Base-by-base conservation (phyloP, 2,888 invertebrate species). In the Steinernema scapterisci region DNA sequence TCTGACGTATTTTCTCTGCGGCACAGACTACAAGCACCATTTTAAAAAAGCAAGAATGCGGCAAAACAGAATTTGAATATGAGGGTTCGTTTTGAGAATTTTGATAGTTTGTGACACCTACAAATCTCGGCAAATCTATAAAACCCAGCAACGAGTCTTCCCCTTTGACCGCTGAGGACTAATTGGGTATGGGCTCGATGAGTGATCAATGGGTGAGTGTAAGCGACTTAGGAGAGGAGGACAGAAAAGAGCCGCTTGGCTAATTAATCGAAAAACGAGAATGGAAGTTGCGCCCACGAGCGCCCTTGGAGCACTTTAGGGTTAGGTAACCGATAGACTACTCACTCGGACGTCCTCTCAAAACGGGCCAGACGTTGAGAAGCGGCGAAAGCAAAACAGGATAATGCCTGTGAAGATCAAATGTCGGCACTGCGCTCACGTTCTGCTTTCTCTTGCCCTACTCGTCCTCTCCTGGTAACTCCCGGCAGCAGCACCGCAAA, bases 301-400 rank as follows among this genome's bases (percentile, higher is more conserved):
- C 3, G 19, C 5, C 48, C 9, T 13, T 27, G n/a, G 31, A 63
- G 16, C 25, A 25, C 54, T 54, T 11, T 23, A 23, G 23, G 11
- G 16, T 19, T 54, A 11, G 13, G 54, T 63, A 16, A 38, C 38
- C 38, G 27, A 27, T 25, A 13, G 25, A 23, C 19, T 63, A 54
- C 5, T 54, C 27, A 16, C 13, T 6, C 13, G 16, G 63, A 23
- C 3, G 3, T 11, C 7, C 21, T 31, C 25, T 63, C 16, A 25
- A 16, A 16, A 25, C 27, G 27, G 63, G 63, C 27, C 31, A 16
- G 54, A 16, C 63, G 31, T 31, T 11, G 38, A 38, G 38, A 38
- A 38, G 38, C 38, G 38, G 31, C 31, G 63, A 63, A 63, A 63
- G 63, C 63, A 63, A 63, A 63, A 63, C 38, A 63, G 63, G 31